phyloP scores from a whole-genome alignment of 23 tunicate species.

The Diplosoma virens region DNA sequence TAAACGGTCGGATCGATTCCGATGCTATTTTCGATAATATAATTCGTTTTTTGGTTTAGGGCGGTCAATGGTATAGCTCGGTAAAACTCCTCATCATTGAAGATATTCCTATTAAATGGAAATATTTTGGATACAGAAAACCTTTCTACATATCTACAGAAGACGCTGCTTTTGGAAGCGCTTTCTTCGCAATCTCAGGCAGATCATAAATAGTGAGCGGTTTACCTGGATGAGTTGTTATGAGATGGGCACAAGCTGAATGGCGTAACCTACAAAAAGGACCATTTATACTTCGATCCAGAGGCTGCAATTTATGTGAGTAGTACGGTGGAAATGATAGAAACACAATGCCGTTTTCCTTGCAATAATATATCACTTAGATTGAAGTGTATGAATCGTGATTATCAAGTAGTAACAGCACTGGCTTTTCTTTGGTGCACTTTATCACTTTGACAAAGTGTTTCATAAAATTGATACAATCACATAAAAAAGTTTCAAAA shows the following conservation, averaged over 20 bases:
- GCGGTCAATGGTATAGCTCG: background rate
- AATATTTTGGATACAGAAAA: background rate
- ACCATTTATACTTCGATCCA: background rate
- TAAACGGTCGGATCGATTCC: background rate
- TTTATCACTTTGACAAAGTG: background rate
- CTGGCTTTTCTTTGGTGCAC: conserved; percentile 7
- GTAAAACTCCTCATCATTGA: no score
- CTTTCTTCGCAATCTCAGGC: background rate
- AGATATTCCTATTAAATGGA: background rate
- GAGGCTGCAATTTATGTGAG: background rate
- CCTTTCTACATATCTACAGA: background rate
- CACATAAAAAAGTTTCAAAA: no score
- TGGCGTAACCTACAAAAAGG: background rate
- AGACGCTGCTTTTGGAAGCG: conserved; percentile 1
- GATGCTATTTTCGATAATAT: no score
- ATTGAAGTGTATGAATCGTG: background rate
- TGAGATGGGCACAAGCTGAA: background rate
- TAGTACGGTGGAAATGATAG: background rate
- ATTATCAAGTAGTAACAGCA: background rate
- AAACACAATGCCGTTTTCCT: background rate
- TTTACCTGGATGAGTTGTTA: background rate
- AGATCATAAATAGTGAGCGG: background rate
- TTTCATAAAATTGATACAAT: no score
- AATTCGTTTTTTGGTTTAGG: background rate
- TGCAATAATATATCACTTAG: background rate